Conservation (phyloP, 2,113 vertebrate genomes). For the Meriones unguiculatus region DNA sequence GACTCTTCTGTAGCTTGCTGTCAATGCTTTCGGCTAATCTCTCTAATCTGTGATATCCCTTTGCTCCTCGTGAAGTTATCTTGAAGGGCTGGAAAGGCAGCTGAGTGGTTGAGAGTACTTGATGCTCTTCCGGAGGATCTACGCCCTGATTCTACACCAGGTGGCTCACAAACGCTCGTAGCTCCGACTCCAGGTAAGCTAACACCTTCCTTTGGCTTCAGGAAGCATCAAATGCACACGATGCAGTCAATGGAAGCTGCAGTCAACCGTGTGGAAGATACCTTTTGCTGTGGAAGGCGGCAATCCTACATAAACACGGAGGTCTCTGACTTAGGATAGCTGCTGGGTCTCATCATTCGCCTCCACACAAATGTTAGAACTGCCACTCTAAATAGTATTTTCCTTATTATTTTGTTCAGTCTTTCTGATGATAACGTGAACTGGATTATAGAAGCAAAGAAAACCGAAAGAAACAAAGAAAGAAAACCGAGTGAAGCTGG, state of each 20-base stretch:
- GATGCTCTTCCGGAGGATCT: background rate
- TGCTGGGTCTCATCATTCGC: conserved; percentile 85
- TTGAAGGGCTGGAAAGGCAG: background rate
- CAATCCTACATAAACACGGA: conserved; percentile 86
- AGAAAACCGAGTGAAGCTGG: background rate
- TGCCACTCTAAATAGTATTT: background rate
- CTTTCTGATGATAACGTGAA: background rate
- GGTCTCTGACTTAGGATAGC: conserved; percentile 87
- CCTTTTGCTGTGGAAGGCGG: conserved; percentile 82
- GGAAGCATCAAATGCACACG: too few species aligned
- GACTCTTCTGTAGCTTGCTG: background rate
- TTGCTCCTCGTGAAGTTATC: background rate
- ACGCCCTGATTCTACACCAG: background rate
- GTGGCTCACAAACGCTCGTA: background rate
- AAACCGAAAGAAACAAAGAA: background rate
- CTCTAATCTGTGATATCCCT: background rate
- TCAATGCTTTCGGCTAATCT: background rate
- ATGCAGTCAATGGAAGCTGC: conserved; percentile 82
- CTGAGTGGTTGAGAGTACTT: background rate
- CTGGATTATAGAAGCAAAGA: background rate
- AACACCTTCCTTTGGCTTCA: background rate
- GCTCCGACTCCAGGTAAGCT: background rate
- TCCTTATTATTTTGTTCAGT: background rate
- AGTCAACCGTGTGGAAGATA: background rate
- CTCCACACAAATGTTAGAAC: conserved; percentile 73